phyloP scores from a whole-genome alignment of 2,113 vertebrate genomes.

The Paracanthobrama guichenoti region DNA sequence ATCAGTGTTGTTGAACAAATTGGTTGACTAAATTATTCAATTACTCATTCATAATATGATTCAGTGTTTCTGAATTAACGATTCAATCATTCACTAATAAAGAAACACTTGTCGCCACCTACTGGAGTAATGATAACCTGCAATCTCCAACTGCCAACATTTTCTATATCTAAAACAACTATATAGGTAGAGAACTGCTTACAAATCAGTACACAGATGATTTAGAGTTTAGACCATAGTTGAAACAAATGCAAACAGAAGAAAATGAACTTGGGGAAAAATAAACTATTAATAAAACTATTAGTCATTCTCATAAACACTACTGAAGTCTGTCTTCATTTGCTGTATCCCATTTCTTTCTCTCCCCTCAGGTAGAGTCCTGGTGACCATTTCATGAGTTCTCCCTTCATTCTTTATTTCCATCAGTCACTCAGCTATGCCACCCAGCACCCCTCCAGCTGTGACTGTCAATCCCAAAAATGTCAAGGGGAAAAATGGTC shows the following conservation, averaged over 20 bases:
- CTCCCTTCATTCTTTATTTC: conserved; percentile 39
- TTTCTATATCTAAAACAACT: neutral
- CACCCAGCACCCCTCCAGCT: conserved; percentile 36
- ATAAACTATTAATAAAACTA: conserved; percentile 14
- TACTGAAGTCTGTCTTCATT: conserved; percentile 27
- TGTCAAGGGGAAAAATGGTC: conserved; percentile 41
- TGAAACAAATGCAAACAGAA: neutral
- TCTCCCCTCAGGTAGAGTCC: conserved; percentile 27
- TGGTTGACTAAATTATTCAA: neutral
- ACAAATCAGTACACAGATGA: neutral
- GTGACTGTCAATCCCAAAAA: conserved; percentile 38
- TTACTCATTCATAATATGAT: neutral
- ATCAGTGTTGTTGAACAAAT: neutral
- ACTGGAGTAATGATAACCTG: neutral
- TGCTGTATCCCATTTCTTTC: conserved; percentile 6
- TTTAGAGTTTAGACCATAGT: neutral
- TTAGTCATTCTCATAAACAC: conserved; percentile 27
- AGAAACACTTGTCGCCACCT: neutral
- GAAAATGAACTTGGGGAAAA: neutral
- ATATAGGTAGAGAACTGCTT: neutral
- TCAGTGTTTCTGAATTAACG: neutral
- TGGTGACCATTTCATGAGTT: conserved; percentile 31
- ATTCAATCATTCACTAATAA: neutral
- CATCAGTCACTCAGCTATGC: conserved; percentile 37
- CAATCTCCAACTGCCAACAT: neutral